A percentile compares a stretch with the other conserved stretches of the same genome.
These are phyloP conservation scores for Drosophila hydei DNA, from an alignment of 1,140 invertebrate species.

Conservation along the genomic window DNA sequence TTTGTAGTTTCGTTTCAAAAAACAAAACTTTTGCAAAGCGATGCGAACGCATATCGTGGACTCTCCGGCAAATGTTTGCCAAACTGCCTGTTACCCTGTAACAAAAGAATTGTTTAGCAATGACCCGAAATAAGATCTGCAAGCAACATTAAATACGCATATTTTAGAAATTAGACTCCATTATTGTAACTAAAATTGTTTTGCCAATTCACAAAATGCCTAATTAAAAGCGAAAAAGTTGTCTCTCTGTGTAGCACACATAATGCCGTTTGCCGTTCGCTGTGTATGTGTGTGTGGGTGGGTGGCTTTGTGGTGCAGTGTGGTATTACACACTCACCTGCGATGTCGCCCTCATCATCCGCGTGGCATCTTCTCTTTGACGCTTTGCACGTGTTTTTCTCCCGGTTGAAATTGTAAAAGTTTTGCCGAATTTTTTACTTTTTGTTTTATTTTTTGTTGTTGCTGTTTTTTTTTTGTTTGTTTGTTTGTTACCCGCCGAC, in stretches of 20 bases:
- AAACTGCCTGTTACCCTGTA: constrained; percentile 12
- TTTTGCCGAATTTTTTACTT: constrained; percentile 50
- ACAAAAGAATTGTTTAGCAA: background rate
- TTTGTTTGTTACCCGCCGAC: constrained; percentile 34
- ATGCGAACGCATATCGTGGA: constrained; percentile 32
- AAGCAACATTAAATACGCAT: too few relatives aligned
- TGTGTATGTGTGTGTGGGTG: constrained; percentile 26
- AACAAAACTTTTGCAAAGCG: constrained; percentile 67
- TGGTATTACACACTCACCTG: constrained; percentile 35
- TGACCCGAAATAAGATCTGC: too few relatives aligned
- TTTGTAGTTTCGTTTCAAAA: constrained; percentile 67
- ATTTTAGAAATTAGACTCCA: too few relatives aligned
- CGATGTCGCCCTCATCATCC: constrained; percentile 39
- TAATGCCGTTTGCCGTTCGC: constrained; percentile 67
- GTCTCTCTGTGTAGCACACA: constrained; percentile 1
- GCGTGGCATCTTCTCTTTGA: constrained; percentile 62
- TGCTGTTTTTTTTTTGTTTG: constrained; percentile 1
- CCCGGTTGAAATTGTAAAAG: constrained; percentile 74
- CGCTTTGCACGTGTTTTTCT: constrained; percentile 72
- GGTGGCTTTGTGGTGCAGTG: constrained; percentile 12
- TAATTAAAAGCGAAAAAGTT: constrained; percentile 25
- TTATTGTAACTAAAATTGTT: background rate
- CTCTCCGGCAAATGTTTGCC: constrained; percentile 6
- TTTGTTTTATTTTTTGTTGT: background rate
- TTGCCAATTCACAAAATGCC: background rate